Base-by-base conservation (phyloP, 2,113 vertebrate species). In the Phalacrocorax aristotelis region DNA sequence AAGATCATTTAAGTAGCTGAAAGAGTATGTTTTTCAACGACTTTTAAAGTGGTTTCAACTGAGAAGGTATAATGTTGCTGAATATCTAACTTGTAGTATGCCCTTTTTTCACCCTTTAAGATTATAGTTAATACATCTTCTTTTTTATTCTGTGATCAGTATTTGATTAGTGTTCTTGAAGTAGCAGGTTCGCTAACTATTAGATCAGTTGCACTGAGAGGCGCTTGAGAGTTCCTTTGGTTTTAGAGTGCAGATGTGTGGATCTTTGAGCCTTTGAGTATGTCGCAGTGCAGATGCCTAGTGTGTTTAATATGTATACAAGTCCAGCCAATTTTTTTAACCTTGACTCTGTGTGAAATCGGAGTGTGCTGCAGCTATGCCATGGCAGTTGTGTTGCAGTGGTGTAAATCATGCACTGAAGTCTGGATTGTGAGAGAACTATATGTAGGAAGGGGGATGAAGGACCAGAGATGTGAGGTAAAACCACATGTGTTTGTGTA, bases 251-350 rank as follows among this genome's bases (percentile, higher is more conserved):
- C 32, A 21, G 44, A 2, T 55, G 17, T 36, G 42, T 13, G 49
- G 10, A 29, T 10, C 14, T 32, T 22, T 19, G 44, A 77, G 38
- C 65, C 51, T 2, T 25, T 38, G 5, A 29, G 36, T 2, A 8
- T 3, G 38, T 6, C 32, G 74, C 30, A 4, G 36, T 34, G 75
- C 19, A 34, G 81, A 19, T 38, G 38, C 44, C 46, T 29, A 0
- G 3, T 4, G 52, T 10, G 9, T 16, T 86, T 34, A 34, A 6
- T 5, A 27, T 2, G 7, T 61, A 3, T 5, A 9, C 0, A 0
- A 46, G 23, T 68, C 14, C 87, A 65, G 68, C 3, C 16, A 11
- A 2, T 49, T 40, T 19, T 38, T 46, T 61, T 79, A 36, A n/a
- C n/a, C 38, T 8, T 70, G 29, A 3, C 27, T 42, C 16, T 4